A percentile compares a stretch with the other conserved stretches of the same genome.
Evolutionary conservation across 1,140 invertebrate species (phyloP).

Genomic region (Solenopsis invicta): DNA sequence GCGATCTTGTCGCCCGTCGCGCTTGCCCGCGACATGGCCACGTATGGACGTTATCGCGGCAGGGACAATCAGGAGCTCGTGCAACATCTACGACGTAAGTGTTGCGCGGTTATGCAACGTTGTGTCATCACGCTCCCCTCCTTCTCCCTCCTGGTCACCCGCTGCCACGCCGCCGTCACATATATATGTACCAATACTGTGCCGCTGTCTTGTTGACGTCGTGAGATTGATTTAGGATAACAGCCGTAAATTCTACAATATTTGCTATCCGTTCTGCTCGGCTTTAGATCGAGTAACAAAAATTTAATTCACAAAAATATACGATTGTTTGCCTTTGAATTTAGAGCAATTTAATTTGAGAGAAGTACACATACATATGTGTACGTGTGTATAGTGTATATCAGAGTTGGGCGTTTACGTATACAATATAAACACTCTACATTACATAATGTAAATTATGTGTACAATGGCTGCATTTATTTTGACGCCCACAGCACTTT

Average conservation of each 20-base stretch:
- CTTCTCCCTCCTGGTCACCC: neutral
- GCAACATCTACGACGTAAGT: conserved; percentile 93
- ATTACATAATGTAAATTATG: no score
- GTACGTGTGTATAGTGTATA: neutral
- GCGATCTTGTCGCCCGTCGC: conserved; percentile 53
- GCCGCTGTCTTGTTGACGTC: neutral
- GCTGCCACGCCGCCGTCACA: neutral
- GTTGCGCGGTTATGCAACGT: conserved; percentile 40
- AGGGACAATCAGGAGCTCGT: conserved; percentile 94
- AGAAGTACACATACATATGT: neutral
- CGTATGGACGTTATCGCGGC: conserved; percentile 94
- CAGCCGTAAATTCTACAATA: conserved; percentile 1
- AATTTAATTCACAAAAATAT: neutral
- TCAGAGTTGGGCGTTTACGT: no score
- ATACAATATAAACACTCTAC: no score
- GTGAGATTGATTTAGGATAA: conserved; percentile 7
- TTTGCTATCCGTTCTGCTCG: conserved; percentile 32
- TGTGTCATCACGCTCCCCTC: conserved; percentile 36
- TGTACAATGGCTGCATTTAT: no score
- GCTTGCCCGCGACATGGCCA: conserved; percentile 80
- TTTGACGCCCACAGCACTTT: no score
- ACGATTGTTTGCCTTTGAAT: neutral
- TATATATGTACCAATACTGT: no score
- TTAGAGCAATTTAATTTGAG: neutral
- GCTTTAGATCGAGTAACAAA: neutral